Evolutionary conservation across 53 echinoderm and acorn worm genomes (phyloP), one percentile per base, ranked within the genome.

Genomic region (Arbacia lixula): DNA sequence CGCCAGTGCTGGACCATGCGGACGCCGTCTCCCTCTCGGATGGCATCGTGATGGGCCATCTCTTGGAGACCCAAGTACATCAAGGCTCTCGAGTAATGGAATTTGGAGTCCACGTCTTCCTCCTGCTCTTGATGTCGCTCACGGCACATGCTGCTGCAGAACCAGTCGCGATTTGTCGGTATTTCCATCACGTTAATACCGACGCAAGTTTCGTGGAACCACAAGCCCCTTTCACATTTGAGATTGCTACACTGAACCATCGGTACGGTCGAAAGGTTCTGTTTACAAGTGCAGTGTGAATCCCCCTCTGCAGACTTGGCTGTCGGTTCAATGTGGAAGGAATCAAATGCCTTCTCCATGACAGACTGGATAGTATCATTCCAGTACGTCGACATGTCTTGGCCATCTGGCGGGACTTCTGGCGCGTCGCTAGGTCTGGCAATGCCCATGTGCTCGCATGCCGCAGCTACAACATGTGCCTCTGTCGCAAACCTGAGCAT

Each of bases 391-490:
- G 53, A 26, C 30, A 8, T 73, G 17, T 19, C 74, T 27, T 50
- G 30, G 3, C 14, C 28, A 17, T 32, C 33, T 69, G 71, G 43
- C n/a, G 41, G 25, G 31, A 51, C 74, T 50, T 31, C 52, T 19
- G 51, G 51, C 6, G 32, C 11, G 17, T 73, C 74, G 52, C 33
- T 29, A 14, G 20, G 28, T 20, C 19, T 51, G 16, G 53, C 5
- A 14, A 53, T 73, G 52, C 74, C 53, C 74, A 73, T 73, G 34
- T 31, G 20, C 8, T 73, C 29, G 27, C 51, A 73, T 51, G 74
- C 74, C 34, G 74, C 74, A 30, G 74, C 53, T 0, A 73, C 6
- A 14, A 73, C 53, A 17, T 73, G 9, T 11, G 29, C 29, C 31
- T 73, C 53, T 30, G 74, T 73, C 52, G 74, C 20, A 11, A 53